Evolutionary conservation across 2,113 vertebrate species (phyloP), one percentile per base, ranked within the genome.

Genomic region (Mirza zaza): DNA sequence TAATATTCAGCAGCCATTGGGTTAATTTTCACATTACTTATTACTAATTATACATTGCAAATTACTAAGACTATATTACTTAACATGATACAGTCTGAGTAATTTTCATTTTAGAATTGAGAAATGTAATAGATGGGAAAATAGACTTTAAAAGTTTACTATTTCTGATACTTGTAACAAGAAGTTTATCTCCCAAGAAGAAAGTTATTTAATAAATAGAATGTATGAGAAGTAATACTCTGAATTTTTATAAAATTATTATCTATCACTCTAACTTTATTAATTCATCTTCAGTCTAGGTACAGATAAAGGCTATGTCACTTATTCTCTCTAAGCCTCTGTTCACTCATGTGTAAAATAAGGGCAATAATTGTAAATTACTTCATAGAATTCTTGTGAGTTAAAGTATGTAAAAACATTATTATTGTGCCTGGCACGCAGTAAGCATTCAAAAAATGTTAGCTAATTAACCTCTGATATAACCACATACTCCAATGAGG

Each of bases 391-490:
- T 91, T 94, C 87, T 89, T 92, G 27, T 81, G 77, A 93, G 32
- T 87, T 80, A 76, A 97, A 93, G 63, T 92, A 84, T 93, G 79
- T 82, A 85, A 96, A 96, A 95, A 77, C 65, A 63, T 85, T 94
- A 87, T 76, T 82, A 73, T 59, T 81, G 52, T 90, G 67, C 50
- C 65, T 94, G 84, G 79, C 32, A 96, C 32, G 6, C 63, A 52
- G 34, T 67, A 94, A 96, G 75, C 68, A 96, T 97, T 96, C 88
- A 84, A 94, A 94, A 97, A 93, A 84, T 95, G 76, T 96, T 65
- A 87, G 89, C 86, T 97, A 89, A 97, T 98, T 98, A 96, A 87
- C 50, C 42, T 86, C 57, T 65, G 39, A 48, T 75, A 76, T 57
- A 75, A 67, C 39, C 80, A 67, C 20, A 45, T 67, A n/a, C 39